Base-by-base conservation (phyloP, 2,797 vertebrate genomes). In the Rousettus madagascariensis region DNA sequence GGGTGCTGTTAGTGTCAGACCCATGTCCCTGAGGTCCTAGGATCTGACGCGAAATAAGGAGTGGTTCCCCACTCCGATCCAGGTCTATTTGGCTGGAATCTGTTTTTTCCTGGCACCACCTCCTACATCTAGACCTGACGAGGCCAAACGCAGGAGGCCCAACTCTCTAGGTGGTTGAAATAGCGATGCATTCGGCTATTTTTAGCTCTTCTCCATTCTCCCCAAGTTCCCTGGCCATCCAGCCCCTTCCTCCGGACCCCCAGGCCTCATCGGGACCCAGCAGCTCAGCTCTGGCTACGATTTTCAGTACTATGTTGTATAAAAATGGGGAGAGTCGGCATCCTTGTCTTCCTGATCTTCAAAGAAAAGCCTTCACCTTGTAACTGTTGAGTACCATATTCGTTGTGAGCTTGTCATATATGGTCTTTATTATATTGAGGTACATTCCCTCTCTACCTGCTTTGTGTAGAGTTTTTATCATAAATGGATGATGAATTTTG, bases 101-200 rank as follows among this genome's bases (percentile, higher is more conserved):
- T 33, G 41, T 51, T 41, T 74, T 72, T 41, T 33, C 33, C 80
- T 24, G 63, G 30, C 43, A 17, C 8, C 0, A 0, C 10, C 61
- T 38, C n/a, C 24, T 55, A 63, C 86, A 49, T 86, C 71, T 24
- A 38, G 22, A 36, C 49, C 41, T 6, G 28, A 17, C 13, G 33
- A 65, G 33, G 30, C 46, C 8, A 1, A 19, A 2, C 0, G 2
- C 53, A 49, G 53, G 59, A 55, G 65, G 30, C 28, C 3, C 0
- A 0, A 19, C 22, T 36, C 3, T 26, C 41, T 49, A 8, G 0
- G 4, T 26, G 36, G 5, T 74, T 28, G 36, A 43, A 36, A 24
- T 20, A 49, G 24, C 5, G 20, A 57, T 13, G 24, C 5, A 2
- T 4, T 49, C 11, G 46, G 6, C 0, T 2, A 6, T 41, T 28